phyloP scores from a whole-genome alignment of 2,797 vertebrate species.

The Thaleichthys pacificus region DNA sequence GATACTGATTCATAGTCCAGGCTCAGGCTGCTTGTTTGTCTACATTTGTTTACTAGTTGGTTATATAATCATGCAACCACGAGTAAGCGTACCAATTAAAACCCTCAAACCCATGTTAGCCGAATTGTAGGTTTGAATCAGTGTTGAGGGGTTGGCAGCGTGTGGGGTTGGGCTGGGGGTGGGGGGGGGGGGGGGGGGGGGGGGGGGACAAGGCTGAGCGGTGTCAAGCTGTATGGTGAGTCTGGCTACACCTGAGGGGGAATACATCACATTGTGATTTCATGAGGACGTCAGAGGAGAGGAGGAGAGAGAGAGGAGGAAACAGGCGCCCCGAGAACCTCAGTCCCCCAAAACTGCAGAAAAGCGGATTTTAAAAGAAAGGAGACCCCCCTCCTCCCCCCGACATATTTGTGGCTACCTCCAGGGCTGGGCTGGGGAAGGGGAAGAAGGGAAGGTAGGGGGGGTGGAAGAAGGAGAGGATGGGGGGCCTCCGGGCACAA shows the following conservation, averaged over 20 bases:
- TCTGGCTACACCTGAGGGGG: slow-evolving; percentile 74
- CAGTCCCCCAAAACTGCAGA: slow-evolving; percentile 60
- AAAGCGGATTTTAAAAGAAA: slow-evolving; percentile 73
- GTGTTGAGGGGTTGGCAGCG: neutral
- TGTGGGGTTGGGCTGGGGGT: slow-evolving; percentile 53
- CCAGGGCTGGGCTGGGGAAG: slow-evolving; percentile 48
- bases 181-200: slow-evolving; percentile 14
- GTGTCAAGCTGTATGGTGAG: slow-evolving; percentile 77
- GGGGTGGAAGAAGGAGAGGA: slow-evolving; percentile 1
- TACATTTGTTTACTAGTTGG: neutral
- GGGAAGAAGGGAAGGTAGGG: slow-evolving; percentile 18
- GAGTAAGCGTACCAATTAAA: slow-evolving; percentile 6
- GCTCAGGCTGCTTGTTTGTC: neutral
- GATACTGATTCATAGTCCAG: neutral
- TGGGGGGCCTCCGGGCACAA: slow-evolving; percentile 3
- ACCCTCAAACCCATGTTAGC: neutral
- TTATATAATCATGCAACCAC: neutral
- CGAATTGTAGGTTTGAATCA: neutral
- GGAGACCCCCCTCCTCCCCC: slow-evolving; percentile 50
- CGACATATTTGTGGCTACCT: slow-evolving; percentile 69
- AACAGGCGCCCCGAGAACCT: slow-evolving; percentile 54
- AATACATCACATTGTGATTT: slow-evolving; percentile 81
- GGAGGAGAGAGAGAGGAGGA: slow-evolving; percentile 43
- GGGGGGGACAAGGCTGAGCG: slow-evolving; percentile 56
- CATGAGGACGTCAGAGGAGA: slow-evolving; percentile 64